Evolutionary conservation across 2,113 vertebrate species (phyloP), one percentile per base, ranked within the genome.

Genomic region (Etia nguti): DNA sequence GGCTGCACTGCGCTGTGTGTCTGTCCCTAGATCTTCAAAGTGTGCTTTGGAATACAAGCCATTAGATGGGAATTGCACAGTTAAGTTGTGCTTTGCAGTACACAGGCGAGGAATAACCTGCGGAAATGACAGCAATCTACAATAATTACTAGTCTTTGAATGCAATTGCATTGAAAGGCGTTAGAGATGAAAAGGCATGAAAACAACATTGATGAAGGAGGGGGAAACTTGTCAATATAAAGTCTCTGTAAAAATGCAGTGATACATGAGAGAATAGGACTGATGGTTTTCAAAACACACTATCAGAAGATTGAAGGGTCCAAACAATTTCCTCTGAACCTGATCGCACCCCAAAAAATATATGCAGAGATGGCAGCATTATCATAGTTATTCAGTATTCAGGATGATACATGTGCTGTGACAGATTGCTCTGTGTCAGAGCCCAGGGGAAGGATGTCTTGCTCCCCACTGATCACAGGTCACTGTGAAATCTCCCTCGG

Each of bases 81-180:
- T 57, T 60, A 85, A 81, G 87, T 85, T 75, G 38, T 82, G 82
- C 60, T 86, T 80, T 84, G 34, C 8, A 10, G 55, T 50, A 82
- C 79, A 85, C 29, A 82, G 24, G 43, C 9, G 0, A 86, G 60
- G 73, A 86, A 83, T 81, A 91, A 91, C 84, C 86, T 55, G 70
- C 34, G 83, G 82, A 90, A 91, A 92, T 85, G 87, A 89, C 84
- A 90, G 90, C 82, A 88, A 88, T 87, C 80, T 36, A 81, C 82
- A 81, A 60, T 91, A 89, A 91, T 93, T 87, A 86, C 90, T 52
- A 26, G 48, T 81, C 56, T 83, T 86, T 38, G 24, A 83, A 83
- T 81, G 73, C 48, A 26, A 24, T 84, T 77, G 22, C 26, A 81
- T 81, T 86, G 59, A 88, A 87, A 90, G 85, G 68, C 77, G 24